Evolutionary conservation across 1,140 invertebrate genomes (phyloP), one percentile per base, ranked within the genome.

Genomic region (Nomia melanderi): DNA sequence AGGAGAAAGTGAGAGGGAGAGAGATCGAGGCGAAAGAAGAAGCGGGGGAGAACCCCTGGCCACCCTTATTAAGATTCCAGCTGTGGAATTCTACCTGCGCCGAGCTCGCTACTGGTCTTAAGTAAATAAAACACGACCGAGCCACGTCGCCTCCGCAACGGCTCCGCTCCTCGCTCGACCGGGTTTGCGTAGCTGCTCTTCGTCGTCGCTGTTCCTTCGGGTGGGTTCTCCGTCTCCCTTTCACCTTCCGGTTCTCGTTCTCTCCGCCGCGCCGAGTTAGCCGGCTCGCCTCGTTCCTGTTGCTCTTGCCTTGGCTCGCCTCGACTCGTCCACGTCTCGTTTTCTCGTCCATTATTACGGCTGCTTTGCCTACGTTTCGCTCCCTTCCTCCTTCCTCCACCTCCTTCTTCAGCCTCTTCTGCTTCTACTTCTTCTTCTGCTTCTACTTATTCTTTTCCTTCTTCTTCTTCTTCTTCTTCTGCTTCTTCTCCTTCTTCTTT

Each of bases 11-110:
- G 25, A 54, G 17, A 27, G 7, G 14, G 44, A 33, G 27, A 50
- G 57, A 29, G 62, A n/a, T 54, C 23, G 67, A 69, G 47, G 50
- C 47, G 75, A 64, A 72, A 57, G 67, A 75, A 73, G 74, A 64
- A 66, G 60, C 66, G 57, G 63, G 84, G 80, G 89, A 90, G 90
- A 90, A 91, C 87, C 88, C 73, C 90, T 91, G 91, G 63, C 87
- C 88, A 90, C 91, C 90, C 91, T 92, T 92, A 91, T 92, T 92
- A 92, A 91, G 88, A 92, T 91, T 91, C 91, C 90, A 91, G 86
- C 86, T 88, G 88, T 90, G 90, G 91, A 92, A 92, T 92, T 91
- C 90, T 92, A 91, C 91, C 90, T 92, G 91, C 88, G 86, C 86
- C 70, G 77, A 87, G 86, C 85, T 88, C 84, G 89, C 91, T 92